Base-by-base conservation (phyloP, 2,113 vertebrate species). In the Meriones unguiculatus region DNA sequence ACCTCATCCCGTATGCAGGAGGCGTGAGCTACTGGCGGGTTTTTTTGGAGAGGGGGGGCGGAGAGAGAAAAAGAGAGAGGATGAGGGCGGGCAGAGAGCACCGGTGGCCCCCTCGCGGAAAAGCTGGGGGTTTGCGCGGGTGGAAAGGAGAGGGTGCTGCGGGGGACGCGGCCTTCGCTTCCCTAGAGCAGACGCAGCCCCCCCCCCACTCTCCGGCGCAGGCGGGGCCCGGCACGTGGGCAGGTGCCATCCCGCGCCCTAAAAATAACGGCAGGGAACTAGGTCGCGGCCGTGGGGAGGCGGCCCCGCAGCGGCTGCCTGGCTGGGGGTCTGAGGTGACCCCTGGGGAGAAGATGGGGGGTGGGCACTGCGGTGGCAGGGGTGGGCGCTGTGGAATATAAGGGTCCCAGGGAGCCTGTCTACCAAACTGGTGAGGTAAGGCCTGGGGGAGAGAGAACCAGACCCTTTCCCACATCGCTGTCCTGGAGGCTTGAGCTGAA, bases 1-100 rank as follows among this genome's bases (percentile, higher is more conserved):
- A 98, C 98, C 99, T 99, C 99, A 99, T 99, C 99, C 98, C 98
- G 99, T 99, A 98, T 99, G 98, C 99, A 98, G 98, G 97, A 99
- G 98, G 99, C 99, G 99, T 99, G 98, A 99, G 98, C 98, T 98
- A 97, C 97, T 97, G 98, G 97, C 97, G 98, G 97, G 97, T 95
- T 92, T 89, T 54, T 91, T 97, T 22, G n/a, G 70, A 92, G 87
- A 98, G 95, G 96, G 96, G 89, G 91, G 93, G 64, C 70, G 54
- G 75, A 78, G 98, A 94, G 95, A 93, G 94, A 78, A 89, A 90
- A 46, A 88, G 78, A 77, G 97, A 96, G 75, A 92, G 96, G 97
- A 96, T 81, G 65, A 89, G 96, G 96, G 97, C 50, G 80, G 96
- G 93, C 92, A 46, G 62, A 95, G 92, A 24, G 54, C 76, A 77